phyloP scores from a whole-genome alignment of 2,797 vertebrate genomes.

The Spatula versicolor region DNA sequence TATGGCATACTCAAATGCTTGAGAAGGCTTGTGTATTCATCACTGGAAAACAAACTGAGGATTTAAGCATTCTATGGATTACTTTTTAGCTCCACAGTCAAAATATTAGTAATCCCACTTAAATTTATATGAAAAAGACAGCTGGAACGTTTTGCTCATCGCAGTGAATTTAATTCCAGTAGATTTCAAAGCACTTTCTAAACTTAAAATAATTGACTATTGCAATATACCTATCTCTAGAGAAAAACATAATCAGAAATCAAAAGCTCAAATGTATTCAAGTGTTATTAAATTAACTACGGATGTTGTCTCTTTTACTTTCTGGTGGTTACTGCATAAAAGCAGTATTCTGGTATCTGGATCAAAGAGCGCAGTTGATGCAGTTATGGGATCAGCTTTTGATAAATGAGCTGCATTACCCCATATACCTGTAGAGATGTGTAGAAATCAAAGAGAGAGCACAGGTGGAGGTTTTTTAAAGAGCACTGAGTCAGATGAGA shows the following conservation, averaged over 20 bases:
- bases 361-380: neutral
- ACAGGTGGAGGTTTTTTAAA: neutral
- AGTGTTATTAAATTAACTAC: neutral
- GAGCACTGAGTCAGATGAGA: neutral
- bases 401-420: neutral
- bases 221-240: neutral
- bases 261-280: neutral
- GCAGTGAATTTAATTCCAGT: neutral
- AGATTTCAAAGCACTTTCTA: neutral
- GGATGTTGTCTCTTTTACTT: neutral
- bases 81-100: neutral
- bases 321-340: neutral
- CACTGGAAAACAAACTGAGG: neutral
- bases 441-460: neutral
- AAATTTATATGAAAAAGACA: neutral
- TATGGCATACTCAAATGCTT: neutral
- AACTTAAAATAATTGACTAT: neutral
- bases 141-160: accelerated
- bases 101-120: neutral
- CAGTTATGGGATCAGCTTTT: neutral
- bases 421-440: neutral
- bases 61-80: neutral
- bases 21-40: neutral
- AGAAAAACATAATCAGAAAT: neutral
- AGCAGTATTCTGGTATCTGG: neutral